Base-by-base conservation (phyloP, 2,113 vertebrate species). In the Oostethus manadensis region DNA sequence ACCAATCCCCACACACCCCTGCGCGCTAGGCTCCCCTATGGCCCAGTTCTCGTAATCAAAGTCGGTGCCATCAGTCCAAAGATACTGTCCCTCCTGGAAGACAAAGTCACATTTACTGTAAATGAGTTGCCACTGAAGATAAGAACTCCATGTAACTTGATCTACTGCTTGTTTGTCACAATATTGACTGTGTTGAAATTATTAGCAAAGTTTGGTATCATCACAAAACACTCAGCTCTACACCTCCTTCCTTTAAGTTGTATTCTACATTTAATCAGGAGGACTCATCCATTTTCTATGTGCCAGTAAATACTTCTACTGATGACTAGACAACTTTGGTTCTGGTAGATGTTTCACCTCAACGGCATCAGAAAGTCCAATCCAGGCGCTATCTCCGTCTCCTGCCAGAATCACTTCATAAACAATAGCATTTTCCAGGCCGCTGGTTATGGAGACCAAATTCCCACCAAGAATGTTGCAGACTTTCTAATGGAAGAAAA, bases 11-110 rank as follows among this genome's bases (percentile, higher is more conserved):
- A n/a, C n/a, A 55, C 51, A 55, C 1, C 7, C 0, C 0, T 18
- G 20, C 1, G 1, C 0, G 2, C 1, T 3, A 20, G 8, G 17
- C 2, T 21, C 0, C 9, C 0, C 1, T 6, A 4, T 0, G 35
- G 0, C 29, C 20, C 38, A 55, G 51, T 55, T 55, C 1, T 0
- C 4, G n/a, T 20, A 55, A 20, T 38, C 11, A 8, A 3, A n/a
- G 3, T 1, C 1, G 13, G 8, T 20, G 10, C 51, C 51, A 40
- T 55, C 51, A 20, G 51, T 55, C 51, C 51, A 55, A 0, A 55
- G 8, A 29, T 3, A 55, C n/a, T 38, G n/a, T 2, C 2, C 51
- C 7, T 7, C 2, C 51, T 55, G 33, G 6, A 55, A 55, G 10
- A 20, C 29, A 38, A 40, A 55, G 33, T 40, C 8, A 38, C 33